Conservation (phyloP, 2,113 vertebrate species). For the Tricholaema leucomelas region DNA sequence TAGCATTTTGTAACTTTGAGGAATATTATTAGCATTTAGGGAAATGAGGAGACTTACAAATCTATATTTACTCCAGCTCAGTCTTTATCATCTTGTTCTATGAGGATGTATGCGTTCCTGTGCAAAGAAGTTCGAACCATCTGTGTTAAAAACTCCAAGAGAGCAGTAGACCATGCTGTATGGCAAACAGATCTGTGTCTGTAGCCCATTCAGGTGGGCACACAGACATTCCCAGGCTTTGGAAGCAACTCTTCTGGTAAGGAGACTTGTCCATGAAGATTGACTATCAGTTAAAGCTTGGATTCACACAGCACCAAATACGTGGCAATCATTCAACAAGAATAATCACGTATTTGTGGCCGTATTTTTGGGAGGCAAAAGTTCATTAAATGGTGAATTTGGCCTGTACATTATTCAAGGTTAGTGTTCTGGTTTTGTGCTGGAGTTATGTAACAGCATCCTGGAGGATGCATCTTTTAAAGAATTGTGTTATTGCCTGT, state of each 20-base stretch:
- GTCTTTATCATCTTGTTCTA: neutral
- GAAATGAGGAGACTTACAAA: neutral
- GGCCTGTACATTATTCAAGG: neutral
- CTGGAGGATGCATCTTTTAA: rapidly evolving
- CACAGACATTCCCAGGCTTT: rapidly evolving
- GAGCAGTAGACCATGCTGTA: neutral
- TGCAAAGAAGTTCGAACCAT: neutral
- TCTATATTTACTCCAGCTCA: neutral
- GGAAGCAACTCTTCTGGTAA: neutral
- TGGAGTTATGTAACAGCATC: rapidly evolving
- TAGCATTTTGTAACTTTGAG: neutral
- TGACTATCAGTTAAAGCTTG: neutral
- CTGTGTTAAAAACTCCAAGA: neutral
- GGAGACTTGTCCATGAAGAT: neutral
- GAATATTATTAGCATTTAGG: neutral
- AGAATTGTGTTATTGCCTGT: neutral
- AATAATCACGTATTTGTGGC: neutral
- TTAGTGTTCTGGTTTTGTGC: neutral
- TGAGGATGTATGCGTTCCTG: too few relatives aligned
- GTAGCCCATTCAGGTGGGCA: neutral
- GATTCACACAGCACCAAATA: neutral
- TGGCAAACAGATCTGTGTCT: neutral
- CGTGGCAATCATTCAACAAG: neutral
- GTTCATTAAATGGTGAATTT: neutral
- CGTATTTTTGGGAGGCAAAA: neutral